A percentile compares a stretch with the other conserved stretches of the same genome.
These are phyloP conservation scores for Myrmecobius fasciatus DNA, from an alignment of 2,113 vertebrate species.

Conservation along the genomic window DNA sequence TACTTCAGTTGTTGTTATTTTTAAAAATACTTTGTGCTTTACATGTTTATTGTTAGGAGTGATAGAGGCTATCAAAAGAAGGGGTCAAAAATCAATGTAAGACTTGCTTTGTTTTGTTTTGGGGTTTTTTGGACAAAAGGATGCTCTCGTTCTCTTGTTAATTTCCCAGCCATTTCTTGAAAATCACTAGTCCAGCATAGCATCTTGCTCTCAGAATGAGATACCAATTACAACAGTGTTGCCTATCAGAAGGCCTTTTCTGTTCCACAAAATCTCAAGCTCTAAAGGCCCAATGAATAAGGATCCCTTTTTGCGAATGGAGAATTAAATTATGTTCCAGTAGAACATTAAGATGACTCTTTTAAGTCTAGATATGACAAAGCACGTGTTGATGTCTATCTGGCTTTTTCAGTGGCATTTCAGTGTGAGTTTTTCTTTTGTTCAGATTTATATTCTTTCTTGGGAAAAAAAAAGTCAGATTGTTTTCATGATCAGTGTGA, in stretches of 20 bases:
- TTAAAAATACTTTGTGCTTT: constrained; percentile 27
- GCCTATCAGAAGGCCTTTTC: constrained; percentile 35
- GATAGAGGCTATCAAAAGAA: constrained; percentile 29
- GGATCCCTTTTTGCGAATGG: constrained; percentile 56
- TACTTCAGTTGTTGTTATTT: not conserved
- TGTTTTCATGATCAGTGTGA: constrained; percentile 19
- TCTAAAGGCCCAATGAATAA: not conserved
- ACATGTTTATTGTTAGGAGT: constrained; percentile 38
- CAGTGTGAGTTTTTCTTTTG: constrained; percentile 1
- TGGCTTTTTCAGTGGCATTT: constrained; percentile 53
- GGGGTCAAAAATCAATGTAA: not conserved
- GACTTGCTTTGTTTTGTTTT: not conserved
- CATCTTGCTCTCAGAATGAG: not conserved
- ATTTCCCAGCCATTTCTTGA: constrained; percentile 53
- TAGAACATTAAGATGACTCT: not conserved
- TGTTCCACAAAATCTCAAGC: constrained; percentile 52
- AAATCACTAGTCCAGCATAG: constrained; percentile 5
- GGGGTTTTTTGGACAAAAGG: not conserved
- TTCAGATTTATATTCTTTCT: constrained; percentile 10
- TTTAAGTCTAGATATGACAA: not conserved
- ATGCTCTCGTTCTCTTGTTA: fast-evolving
- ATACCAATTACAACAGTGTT: not conserved
- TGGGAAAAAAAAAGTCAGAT: not conserved
- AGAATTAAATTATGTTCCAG: not conserved
- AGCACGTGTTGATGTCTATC: constrained; percentile 3